Conservation (phyloP, 2,888 invertebrate genomes). For the Trichacis sp. region DNA sequence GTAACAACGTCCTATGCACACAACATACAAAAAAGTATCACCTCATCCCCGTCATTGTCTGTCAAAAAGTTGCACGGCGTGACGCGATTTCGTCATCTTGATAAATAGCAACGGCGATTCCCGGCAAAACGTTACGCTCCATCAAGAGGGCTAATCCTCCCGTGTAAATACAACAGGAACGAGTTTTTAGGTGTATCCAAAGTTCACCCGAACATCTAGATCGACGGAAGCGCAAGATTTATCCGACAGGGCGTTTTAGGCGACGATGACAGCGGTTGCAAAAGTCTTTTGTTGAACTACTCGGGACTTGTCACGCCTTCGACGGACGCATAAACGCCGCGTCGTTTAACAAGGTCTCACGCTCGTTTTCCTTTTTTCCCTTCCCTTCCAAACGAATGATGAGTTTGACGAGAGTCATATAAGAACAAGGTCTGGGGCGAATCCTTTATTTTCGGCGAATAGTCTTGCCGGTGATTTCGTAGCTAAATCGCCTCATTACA, state of each 20-base stretch:
- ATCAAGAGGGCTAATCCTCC: slow-evolving; percentile 26
- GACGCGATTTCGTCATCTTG: slow-evolving; percentile 35
- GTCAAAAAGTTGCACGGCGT: slow-evolving; percentile 15
- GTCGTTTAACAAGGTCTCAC: slow-evolving; percentile 43
- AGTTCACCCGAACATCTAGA: slow-evolving; percentile 37
- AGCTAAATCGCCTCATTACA: slow-evolving; percentile 68
- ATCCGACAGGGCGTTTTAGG: slow-evolving; percentile 20
- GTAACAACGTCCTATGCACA: too few species aligned
- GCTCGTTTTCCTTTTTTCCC: slow-evolving; percentile 22
- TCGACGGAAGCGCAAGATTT: slow-evolving; percentile 28
- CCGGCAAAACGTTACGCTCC: slow-evolving; percentile 24
- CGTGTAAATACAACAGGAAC: slow-evolving; percentile 28
- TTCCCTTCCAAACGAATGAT: slow-evolving; percentile 45
- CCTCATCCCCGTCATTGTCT: neutral
- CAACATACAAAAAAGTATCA: neutral
- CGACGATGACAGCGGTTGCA: slow-evolving; percentile 39
- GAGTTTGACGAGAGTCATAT: slow-evolving; percentile 48
- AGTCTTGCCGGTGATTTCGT: slow-evolving; percentile 57
- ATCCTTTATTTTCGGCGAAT: slow-evolving; percentile 45
- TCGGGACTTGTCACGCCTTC: slow-evolving; percentile 53
- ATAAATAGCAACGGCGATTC: slow-evolving; percentile 33
- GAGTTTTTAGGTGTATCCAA: slow-evolving; percentile 24
- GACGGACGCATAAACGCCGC: slow-evolving; percentile 47
- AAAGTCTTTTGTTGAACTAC: slow-evolving; percentile 50
- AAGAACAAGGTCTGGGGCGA: slow-evolving; percentile 4